Percentiles rank a stretch among this genome's conserved stretches.
Conservation (phyloP, 2,888 invertebrate genomes). For the Neoascia interrupta region DNA sequence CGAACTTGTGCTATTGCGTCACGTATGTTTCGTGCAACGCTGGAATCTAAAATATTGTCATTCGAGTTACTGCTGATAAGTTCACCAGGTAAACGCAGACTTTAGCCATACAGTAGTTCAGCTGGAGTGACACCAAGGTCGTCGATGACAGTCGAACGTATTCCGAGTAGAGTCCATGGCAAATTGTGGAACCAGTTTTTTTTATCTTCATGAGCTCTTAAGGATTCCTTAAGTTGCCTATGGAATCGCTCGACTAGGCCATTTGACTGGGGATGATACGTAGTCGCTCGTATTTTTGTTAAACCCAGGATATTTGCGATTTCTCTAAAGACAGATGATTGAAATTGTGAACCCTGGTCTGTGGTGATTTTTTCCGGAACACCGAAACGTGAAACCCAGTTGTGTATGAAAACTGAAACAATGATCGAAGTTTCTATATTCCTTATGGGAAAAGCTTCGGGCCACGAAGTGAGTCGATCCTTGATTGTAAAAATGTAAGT, state of each 20-base stretch:
- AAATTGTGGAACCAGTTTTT: neutral
- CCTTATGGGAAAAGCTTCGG: too few species aligned
- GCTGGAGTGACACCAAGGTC: neutral
- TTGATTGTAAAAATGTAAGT: neutral
- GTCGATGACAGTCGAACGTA: neutral
- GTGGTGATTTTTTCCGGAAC: neutral
- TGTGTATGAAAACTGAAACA: neutral
- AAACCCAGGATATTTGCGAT: neutral
- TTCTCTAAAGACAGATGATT: neutral
- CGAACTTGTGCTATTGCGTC: too few species aligned
- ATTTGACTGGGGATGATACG: neutral
- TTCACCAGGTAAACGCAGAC: neutral
- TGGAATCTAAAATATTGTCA: neutral
- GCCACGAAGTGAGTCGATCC: neutral
- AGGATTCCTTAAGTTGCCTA: too few species aligned
- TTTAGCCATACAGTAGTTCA: neutral
- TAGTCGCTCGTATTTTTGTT: neutral
- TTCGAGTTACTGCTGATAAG: neutral
- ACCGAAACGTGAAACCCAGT: neutral
- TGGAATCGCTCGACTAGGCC: neutral
- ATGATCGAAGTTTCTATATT: neutral
- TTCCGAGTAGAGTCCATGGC: neutral
- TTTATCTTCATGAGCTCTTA: neutral
- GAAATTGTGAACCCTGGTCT: too few species aligned
- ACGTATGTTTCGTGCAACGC: too few species aligned